These are phyloP conservation scores for Girardinus metallicus DNA, from an alignment of 2,797 vertebrate genomes.

Conservation along the genomic window DNA sequence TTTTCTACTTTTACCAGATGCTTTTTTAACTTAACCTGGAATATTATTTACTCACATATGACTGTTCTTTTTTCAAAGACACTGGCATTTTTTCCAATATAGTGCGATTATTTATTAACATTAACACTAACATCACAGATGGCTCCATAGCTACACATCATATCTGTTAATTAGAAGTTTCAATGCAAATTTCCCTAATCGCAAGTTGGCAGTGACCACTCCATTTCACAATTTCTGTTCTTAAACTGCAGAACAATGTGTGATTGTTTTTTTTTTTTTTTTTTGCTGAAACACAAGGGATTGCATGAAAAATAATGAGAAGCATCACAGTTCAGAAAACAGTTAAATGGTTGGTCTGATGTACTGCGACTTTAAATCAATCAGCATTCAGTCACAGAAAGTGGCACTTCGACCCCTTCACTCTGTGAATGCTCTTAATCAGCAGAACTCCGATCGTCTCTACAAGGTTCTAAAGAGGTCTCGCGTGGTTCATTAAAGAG, in stretches of 20 bases:
- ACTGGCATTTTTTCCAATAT: slow-evolving; percentile 3
- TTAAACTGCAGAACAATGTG: not conserved
- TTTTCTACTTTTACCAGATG: not conserved
- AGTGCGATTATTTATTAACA: not conserved
- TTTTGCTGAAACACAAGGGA: not conserved
- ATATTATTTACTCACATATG: not conserved
- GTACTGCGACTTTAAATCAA: not conserved
- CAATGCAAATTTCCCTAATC: slow-evolving; percentile 9
- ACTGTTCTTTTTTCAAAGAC: not conserved
- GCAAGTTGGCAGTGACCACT: slow-evolving; percentile 6
- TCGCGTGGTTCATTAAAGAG: not conserved
- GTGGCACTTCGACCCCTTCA: not conserved
- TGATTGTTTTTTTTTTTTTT: not conserved
- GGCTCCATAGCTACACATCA: not conserved
- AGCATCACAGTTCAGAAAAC: not conserved
- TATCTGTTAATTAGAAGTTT: slow-evolving; percentile 11
- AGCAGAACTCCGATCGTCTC: not conserved
- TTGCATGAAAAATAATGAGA: not conserved
- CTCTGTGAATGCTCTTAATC: too few relatives aligned
- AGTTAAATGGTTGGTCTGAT: not conserved
- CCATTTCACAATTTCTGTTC: slow-evolving; percentile 4
- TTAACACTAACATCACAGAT: slow-evolving; percentile 1
- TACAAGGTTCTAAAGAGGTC: not conserved
- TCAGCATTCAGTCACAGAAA: not conserved
- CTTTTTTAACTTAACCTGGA: not conserved